phyloP scores from a whole-genome alignment of 2,888 invertebrate species.

The Drosophila mercatorum region DNA sequence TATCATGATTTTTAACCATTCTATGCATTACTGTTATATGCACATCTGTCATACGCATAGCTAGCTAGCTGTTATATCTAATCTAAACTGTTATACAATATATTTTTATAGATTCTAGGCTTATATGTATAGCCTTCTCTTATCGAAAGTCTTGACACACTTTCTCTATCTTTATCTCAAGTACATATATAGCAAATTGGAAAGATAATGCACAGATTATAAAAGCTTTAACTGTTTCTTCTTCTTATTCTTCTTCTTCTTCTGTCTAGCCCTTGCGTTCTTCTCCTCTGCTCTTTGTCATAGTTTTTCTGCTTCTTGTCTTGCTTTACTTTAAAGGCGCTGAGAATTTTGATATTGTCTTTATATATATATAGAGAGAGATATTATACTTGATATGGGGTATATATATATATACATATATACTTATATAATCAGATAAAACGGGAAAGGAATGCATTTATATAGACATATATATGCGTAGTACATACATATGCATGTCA shows the following conservation, averaged over 20 bases:
- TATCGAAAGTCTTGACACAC: background rate
- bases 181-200: background rate
- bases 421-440: conserved; percentile 13
- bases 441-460: conserved; percentile 3
- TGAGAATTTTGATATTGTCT: conserved; percentile 5
- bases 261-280: background rate
- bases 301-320: background rate
- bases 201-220: background rate
- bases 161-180: too few species aligned
- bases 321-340: conserved; percentile 21
- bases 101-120: background rate
- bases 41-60: background rate
- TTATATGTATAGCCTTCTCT: background rate
- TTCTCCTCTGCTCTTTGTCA: background rate
- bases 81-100: background rate
- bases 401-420: conserved; percentile 8
- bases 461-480: conserved; percentile 10
- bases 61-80: background rate
- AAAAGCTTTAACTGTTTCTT: background rate
- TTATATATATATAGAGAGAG: conserved; percentile 8
- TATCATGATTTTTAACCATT: too few species aligned
- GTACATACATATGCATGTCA: conserved; percentile 5
- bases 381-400: background rate
- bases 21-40: background rate
- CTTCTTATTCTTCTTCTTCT: background rate